Evolutionary conservation across 2,797 vertebrate genomes (phyloP).

Genomic region (Geotrypetes seraphini): DNA sequence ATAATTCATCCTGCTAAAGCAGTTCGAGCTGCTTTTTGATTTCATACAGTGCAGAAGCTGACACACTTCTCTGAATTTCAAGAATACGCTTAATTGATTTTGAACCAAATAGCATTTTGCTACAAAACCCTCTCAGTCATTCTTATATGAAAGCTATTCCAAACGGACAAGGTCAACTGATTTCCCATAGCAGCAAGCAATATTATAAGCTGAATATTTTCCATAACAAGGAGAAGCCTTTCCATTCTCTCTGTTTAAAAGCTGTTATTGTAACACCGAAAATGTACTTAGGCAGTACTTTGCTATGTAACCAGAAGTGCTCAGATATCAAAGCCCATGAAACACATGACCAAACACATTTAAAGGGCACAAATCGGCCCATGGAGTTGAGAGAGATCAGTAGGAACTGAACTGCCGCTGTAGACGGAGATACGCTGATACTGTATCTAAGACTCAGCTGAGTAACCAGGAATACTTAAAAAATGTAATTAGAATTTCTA

Average conservation of each 20-base stretch:
- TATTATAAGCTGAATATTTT: not conserved
- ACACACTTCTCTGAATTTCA: not conserved
- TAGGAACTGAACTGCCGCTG: slow-evolving; percentile 7
- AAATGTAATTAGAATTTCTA: slow-evolving; percentile 3
- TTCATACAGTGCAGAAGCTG: not conserved
- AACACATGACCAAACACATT: slow-evolving; percentile 12
- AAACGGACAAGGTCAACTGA: no score
- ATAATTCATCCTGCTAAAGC: no score
- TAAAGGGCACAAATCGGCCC: slow-evolving; percentile 17
- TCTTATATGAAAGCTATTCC: not conserved
- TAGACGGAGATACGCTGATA: not conserved
- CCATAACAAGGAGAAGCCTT: slow-evolving; percentile 2
- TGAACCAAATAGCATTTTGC: not conserved
- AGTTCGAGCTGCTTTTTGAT: not conserved
- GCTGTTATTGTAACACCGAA: slow-evolving; percentile 10
- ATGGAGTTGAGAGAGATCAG: slow-evolving; percentile 16
- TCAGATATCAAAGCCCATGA: slow-evolving; percentile 15
- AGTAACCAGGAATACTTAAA: slow-evolving; percentile 2
- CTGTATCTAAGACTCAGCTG: no score
- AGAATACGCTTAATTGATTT: not conserved
- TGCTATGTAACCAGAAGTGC: slow-evolving; percentile 15
- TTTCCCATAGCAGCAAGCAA: no score
- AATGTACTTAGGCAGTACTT: slow-evolving; percentile 8
- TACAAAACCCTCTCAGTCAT: fast-evolving
- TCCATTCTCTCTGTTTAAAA: slow-evolving; percentile 5